Evolutionary conservation across 2,113 vertebrate species (phyloP), one percentile per base, ranked within the genome.

Genomic region (Axis porcinus): DNA sequence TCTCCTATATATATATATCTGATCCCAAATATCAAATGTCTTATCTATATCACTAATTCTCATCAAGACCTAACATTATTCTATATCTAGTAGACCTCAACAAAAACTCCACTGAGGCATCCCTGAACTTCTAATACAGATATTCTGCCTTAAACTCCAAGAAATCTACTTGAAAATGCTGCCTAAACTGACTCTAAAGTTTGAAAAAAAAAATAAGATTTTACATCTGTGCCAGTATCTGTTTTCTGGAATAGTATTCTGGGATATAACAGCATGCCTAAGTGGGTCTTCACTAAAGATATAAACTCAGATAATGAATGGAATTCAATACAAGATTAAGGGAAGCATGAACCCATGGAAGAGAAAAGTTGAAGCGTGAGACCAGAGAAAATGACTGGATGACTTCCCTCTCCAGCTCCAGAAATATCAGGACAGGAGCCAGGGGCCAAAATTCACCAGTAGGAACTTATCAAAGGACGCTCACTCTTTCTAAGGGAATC

Each of bases 111-210:
- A 4, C 27, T 87, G 74, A 84, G 17, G 16, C 47, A 81, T 57
- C 16, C 3, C 14, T 76, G 30, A 3, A 14, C 17, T 96, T 92
- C 57, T 84, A 67, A 94, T 45, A 45, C 8, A 93, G 16, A 89
- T 27, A 43, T 30, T 87, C 14, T 54, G 33, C 3, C 45, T 70
- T 5, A 86, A 21, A 13, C 67, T 52, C 17, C 27, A 84, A 96
- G 13, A 90, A 84, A 54, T 70, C 30, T 95, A 70, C 28, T 15
- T 27, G 83, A 91, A 93, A 94, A 93, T 30, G 47, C 30, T 86
- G 57, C 27, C 25, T 86, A 50, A 55, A 8, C 50, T 36, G 92
- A 64, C 23, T 17, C 25, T 76, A 88, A 87, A 89, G 91, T 55
- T 62, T 47, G 43, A 19, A 57, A 93, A n/a, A 47, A 52, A 5